Evolutionary conservation across 2,113 vertebrate species (phyloP).

Genomic region (Gymnobelideus leadbeateri): DNA sequence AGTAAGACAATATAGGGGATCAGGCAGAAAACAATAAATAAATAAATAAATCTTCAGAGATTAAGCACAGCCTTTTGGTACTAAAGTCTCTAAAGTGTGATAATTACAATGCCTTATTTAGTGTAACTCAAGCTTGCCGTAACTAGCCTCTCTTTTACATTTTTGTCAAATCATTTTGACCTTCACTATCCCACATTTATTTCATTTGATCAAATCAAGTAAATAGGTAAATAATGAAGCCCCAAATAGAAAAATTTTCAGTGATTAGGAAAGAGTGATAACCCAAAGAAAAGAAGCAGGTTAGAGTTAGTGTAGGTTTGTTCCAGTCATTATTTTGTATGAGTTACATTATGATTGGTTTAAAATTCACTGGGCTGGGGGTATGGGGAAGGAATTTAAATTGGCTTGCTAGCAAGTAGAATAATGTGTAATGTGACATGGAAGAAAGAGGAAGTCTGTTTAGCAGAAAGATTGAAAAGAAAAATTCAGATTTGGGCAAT

Average conservation of each 20-base stretch:
- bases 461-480: conserved; percentile 17
- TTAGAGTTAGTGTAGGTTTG: conserved; percentile 13
- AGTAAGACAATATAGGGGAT: conserved; percentile 17
- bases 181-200: conserved; percentile 54
- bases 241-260: conserved; percentile 28
- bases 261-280: conserved; percentile 26
- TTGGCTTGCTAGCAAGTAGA: conserved; percentile 4
- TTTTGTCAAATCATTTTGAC: conserved; percentile 50
- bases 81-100: conserved; percentile 39
- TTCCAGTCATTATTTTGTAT: neutral
- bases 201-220: conserved; percentile 53
- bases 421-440: conserved; percentile 13
- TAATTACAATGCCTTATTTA: conserved; percentile 37
- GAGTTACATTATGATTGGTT: conserved; percentile 13
- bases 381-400: neutral
- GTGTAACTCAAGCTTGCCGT: conserved; percentile 18
- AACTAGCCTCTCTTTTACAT: conserved; percentile 43
- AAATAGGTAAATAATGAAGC: conserved; percentile 37
- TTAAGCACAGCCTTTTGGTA: conserved; percentile 48
- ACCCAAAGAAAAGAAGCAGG: neutral
- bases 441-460: conserved; percentile 38
- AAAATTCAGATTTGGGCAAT: conserved; percentile 55
- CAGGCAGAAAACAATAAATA: conserved; percentile 40
- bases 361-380: conserved; percentile 37
- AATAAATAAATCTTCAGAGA: conserved; percentile 25